These are phyloP conservation scores for Neolamprologus hecqui DNA, from an alignment of 2,113 vertebrate species.

Conservation along the genomic window DNA sequence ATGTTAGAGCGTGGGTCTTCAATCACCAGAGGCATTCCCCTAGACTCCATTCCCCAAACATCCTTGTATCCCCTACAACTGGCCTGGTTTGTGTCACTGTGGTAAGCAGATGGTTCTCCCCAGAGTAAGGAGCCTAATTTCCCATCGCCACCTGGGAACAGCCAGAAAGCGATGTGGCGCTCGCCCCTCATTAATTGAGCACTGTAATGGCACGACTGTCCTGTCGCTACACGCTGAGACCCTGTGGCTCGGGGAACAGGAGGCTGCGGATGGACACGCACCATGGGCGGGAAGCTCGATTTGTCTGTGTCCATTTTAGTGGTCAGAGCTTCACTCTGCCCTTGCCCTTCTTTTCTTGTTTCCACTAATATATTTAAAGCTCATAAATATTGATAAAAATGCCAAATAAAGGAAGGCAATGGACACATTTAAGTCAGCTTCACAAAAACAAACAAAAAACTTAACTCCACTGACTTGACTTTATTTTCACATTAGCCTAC, in stretches of 20 bases:
- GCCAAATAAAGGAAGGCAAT: neutral
- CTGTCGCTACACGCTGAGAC: neutral
- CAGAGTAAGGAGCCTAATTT: slow-evolving; percentile 30
- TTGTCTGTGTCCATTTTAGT: neutral
- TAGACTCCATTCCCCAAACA: slow-evolving; percentile 7
- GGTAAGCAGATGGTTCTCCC: slow-evolving; percentile 43
- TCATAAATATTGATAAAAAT: neutral
- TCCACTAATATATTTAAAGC: neutral
- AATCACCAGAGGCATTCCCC: neutral
- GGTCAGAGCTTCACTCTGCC: neutral
- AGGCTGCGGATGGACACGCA: neutral
- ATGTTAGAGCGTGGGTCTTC: neutral
- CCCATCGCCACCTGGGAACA: slow-evolving; percentile 42
- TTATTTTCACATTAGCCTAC: neutral
- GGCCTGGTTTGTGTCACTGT: neutral
- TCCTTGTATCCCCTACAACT: neutral
- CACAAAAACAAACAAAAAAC: neutral
- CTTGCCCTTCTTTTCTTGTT: neutral
- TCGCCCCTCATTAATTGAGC: slow-evolving; percentile 36
- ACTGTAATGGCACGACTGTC: neutral
- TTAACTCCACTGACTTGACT: neutral
- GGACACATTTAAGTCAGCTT: neutral
- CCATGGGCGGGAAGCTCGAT: neutral
- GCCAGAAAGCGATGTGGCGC: neutral
- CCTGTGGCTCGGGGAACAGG: neutral